Conservation (phyloP, 2,797 vertebrate species). For the Centropyge bicolor region DNA sequence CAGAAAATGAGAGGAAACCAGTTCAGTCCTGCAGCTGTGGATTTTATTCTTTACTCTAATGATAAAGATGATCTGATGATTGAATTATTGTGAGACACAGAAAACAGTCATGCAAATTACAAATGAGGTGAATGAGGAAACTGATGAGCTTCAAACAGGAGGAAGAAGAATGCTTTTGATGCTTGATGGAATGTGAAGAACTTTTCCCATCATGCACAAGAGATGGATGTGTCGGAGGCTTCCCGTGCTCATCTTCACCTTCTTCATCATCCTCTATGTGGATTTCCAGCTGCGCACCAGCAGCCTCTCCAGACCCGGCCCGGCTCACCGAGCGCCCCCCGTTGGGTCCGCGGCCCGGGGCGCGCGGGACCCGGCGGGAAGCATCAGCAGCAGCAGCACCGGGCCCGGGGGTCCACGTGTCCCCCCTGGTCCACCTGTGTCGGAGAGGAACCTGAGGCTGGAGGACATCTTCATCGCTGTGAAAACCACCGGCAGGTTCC, state of each 20-base stretch:
- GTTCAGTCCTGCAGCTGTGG: not conserved
- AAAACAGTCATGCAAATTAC: too few species aligned
- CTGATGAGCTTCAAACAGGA: not conserved
- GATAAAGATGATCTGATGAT: too few species aligned
- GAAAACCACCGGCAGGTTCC: conserved; percentile 92
- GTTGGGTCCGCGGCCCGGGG: not conserved
- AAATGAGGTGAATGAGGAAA: conserved; percentile 5
- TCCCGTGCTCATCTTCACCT: conserved; percentile 64
- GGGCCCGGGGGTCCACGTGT: not conserved
- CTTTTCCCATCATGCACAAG: conserved; percentile 60
- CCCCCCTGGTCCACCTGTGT: not conserved
- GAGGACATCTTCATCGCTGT: conserved; percentile 90
- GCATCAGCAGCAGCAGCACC: not conserved
- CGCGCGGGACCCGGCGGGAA: conserved; percentile 2
- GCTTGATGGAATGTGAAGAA: not conserved
- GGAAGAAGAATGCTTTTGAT: conserved; percentile 24
- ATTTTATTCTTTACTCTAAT: not conserved
- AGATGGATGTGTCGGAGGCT: conserved; percentile 72
- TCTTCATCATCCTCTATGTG: conserved; percentile 79
- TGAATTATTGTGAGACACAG: not conserved
- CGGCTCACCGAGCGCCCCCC: not conserved
- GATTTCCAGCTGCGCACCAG: conserved; percentile 76
- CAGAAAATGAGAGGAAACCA: conserved; percentile 9
- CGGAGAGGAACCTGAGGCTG: conserved; percentile 50
- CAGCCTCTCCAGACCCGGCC: conserved; percentile 27